phyloP scores from a whole-genome alignment of 1,140 invertebrate genomes.

The Drosophila setifemur region DNA sequence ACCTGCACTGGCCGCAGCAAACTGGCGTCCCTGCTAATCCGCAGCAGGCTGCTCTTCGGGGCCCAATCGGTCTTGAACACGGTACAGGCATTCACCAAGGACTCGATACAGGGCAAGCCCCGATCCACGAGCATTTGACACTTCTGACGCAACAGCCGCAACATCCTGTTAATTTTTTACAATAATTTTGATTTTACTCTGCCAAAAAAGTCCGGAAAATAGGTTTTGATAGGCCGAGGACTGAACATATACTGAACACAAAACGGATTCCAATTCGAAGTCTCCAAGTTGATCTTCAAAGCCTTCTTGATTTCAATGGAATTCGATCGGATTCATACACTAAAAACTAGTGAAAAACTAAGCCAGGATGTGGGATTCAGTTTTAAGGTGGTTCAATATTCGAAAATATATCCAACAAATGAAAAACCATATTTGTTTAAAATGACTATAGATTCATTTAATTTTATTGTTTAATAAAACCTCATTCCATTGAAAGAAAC shows the following conservation, averaged over 20 bases:
- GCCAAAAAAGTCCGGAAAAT: slow-evolving; percentile 12
- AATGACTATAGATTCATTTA: no score
- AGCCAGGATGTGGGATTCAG: no score
- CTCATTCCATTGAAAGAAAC: no score
- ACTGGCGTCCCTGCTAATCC: not conserved
- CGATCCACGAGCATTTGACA: not conserved
- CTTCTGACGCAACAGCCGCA: slow-evolving; percentile 4
- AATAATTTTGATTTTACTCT: not conserved
- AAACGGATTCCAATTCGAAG: no score
- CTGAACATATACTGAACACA: not conserved
- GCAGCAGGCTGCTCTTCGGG: no score
- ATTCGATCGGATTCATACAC: no score
- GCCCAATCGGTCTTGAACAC: not conserved
- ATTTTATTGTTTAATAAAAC: no score
- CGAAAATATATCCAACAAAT: no score
- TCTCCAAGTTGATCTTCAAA: not conserved
- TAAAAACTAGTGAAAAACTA: no score
- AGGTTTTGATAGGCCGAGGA: slow-evolving; percentile 8
- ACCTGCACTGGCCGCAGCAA: slow-evolving; percentile 16
- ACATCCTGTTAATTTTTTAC: slow-evolving; percentile 8
- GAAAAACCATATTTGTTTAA: no score
- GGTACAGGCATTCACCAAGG: not conserved
- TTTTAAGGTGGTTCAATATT: no score
- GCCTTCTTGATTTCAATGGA: not conserved
- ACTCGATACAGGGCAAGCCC: slow-evolving; percentile 2